Percentiles rank a stretch among this genome's conserved stretches.
Evolutionary conservation across 2,113 vertebrate genomes (phyloP).

Genomic region (Cavia aperea): DNA sequence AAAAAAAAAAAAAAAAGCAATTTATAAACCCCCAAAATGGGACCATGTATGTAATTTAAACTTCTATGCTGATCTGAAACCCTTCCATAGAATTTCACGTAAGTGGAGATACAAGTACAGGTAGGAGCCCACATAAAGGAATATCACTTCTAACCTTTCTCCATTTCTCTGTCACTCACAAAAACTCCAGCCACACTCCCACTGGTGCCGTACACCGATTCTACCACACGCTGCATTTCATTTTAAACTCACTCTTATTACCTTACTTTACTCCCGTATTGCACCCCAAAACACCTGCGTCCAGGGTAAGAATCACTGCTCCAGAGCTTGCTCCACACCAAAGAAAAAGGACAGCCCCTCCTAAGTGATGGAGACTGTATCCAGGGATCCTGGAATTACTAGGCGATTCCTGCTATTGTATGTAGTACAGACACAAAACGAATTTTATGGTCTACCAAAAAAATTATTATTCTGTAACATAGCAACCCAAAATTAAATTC

Average conservation of each 20-base stretch:
- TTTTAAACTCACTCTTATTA: not conserved
- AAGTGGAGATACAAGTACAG: conserved; percentile 32
- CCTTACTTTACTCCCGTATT: not conserved
- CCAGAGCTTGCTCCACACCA: not conserved
- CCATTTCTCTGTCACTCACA: not conserved
- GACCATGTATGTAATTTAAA: not conserved
- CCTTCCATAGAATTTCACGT: conserved; percentile 17
- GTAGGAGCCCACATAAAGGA: not conserved
- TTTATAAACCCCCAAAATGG: conserved; percentile 33
- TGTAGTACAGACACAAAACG: not conserved
- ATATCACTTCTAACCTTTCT: not conserved
- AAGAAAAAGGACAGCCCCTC: not conserved
- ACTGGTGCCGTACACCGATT: too few relatives aligned
- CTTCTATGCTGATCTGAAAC: not conserved
- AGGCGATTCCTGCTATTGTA: not conserved
- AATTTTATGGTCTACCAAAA: not conserved
- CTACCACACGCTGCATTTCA: not conserved
- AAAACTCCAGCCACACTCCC: not conserved
- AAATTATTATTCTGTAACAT: not conserved
- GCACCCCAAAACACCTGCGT: conserved; percentile 10
- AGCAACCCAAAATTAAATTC: not conserved
- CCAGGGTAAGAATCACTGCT: not conserved
- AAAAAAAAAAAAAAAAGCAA: not conserved
- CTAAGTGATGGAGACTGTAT: not conserved
- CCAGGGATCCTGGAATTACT: not conserved